These are phyloP conservation scores for Nymphalis c-album DNA, from an alignment of 2,888 invertebrate genomes.

Conservation along the genomic window DNA sequence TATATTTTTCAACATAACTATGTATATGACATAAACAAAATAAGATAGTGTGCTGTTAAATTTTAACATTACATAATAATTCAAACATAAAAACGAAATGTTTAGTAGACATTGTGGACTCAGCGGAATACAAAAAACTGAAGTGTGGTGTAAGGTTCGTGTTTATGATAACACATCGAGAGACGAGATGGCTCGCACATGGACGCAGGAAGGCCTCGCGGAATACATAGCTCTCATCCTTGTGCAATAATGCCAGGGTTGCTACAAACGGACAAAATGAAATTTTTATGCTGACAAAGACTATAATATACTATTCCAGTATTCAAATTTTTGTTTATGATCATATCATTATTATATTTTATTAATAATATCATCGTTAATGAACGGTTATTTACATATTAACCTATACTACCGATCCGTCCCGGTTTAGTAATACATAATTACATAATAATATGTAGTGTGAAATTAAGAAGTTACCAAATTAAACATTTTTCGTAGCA, in stretches of 20 bases:
- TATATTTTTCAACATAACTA: too few relatives aligned
- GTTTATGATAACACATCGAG: constrained; percentile 62
- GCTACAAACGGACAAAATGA: constrained; percentile 26
- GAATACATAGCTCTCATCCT: constrained; percentile 64
- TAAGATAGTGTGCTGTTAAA: neutral
- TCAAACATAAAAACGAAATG: constrained; percentile 9
- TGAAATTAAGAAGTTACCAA: too few relatives aligned
- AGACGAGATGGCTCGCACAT: constrained; percentile 63
- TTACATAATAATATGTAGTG: too few relatives aligned
- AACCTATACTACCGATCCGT: too few relatives aligned
- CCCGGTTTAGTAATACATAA: too few relatives aligned
- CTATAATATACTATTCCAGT: too few relatives aligned
- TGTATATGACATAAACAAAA: neutral
- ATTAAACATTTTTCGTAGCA: too few relatives aligned
- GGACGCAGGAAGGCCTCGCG: constrained; percentile 69
- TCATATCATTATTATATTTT: neutral
- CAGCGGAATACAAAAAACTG: constrained; percentile 50
- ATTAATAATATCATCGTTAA: too few relatives aligned
- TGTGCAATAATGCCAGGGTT: constrained; percentile 75
- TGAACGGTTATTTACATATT: too few relatives aligned
- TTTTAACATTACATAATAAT: neutral
- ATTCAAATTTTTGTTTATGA: neutral
- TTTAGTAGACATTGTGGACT: constrained; percentile 45
- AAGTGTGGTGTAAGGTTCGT: constrained; percentile 60
- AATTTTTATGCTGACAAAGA: too few relatives aligned